Evolutionary conservation across 1,140 invertebrate genomes (phyloP), one percentile per base, ranked within the genome.

Genomic region (Diorhabda carinulata): DNA sequence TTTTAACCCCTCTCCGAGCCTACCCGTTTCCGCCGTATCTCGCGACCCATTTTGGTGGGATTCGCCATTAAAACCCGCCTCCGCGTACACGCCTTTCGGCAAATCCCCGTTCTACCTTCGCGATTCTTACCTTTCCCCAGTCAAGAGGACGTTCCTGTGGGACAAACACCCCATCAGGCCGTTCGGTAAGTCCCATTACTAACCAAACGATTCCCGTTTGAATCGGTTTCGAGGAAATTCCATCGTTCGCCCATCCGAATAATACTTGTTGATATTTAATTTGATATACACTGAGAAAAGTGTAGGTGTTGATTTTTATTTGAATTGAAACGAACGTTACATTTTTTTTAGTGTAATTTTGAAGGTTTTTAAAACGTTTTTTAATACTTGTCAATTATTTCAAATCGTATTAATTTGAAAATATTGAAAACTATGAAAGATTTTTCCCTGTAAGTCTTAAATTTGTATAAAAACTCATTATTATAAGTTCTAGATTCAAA

Each of bases 61-160:
- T 81, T 91, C 91, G 67, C 88, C 89, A 82, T 87, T 91, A 79
- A 87, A 86, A 80, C 92, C 92, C 62, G 89, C 86, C 81, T 86
- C 87, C 70, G 84, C 87, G 73, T 86, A 83, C 77, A 84, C 80
- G 75, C 83, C 86, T 74, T 87, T 85, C 83, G 85, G 84, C 77
- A 83, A 82, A 77, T 88, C 87, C 74, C 92, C 92, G 66, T 94
- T 90, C 78, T 92, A 90, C 84, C 85, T 93, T 76, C 86, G 92
- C 69, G 90, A 92, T 85, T 93, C 91, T 76, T 95, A 92, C 84
- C 88, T 94, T 78, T 94, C 92, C 74, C 92, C 92, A 62, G 87
- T 94, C 78, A 94, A 93, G 86, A 90, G 91, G 82, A 90, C 88
- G 82, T 94, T 92, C 84, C 86, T 94, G 74, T 94, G 92, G 92